Percentiles rank a stretch among this genome's conserved stretches.
These are phyloP conservation scores for Harpalus rufipes DNA, from an alignment of 2,888 invertebrate species.

Conservation along the genomic window DNA sequence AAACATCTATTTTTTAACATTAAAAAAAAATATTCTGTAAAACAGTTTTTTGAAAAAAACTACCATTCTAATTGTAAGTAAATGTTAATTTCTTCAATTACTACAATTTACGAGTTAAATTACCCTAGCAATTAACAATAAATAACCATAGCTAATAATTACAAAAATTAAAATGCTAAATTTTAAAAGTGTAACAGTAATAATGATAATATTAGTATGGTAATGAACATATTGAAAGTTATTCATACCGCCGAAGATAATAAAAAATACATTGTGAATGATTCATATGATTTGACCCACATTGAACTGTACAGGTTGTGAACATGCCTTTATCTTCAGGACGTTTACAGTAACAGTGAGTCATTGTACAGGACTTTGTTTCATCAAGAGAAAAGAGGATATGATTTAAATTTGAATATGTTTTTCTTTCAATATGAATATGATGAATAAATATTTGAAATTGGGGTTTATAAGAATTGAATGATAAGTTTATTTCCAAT, in stretches of 20 bases:
- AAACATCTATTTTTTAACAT: too few species aligned
- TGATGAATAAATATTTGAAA: too few species aligned
- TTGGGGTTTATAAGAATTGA: too few species aligned
- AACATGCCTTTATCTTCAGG: constrained; percentile 5
- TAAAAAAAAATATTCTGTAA: too few species aligned
- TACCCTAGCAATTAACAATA: not conserved
- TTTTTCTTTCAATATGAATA: not conserved
- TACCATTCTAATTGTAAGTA: too few species aligned
- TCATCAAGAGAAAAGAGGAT: constrained; percentile 16
- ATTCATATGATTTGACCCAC: constrained; percentile 33
- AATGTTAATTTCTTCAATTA: not conserved
- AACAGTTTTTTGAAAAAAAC: too few species aligned
- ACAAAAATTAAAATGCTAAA: not conserved
- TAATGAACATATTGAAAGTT: constrained; percentile 5
- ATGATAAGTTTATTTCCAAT: too few species aligned
- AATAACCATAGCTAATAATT: constrained; percentile 8
- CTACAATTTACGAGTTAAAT: not conserved
- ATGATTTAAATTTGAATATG: not conserved
- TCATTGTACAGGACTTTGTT: constrained; percentile 14
- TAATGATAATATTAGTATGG: not conserved
- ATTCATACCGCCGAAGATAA: not conserved
- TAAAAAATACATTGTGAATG: constrained; percentile 21
- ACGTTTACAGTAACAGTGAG: constrained; percentile 26
- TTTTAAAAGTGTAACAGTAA: constrained; percentile 18
- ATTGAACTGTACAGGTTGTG: constrained; percentile 25